Percentiles rank a stretch among this genome's conserved stretches.
Conservation (phyloP, 2,888 invertebrate genomes). For the Ochlodes sylvanus region DNA sequence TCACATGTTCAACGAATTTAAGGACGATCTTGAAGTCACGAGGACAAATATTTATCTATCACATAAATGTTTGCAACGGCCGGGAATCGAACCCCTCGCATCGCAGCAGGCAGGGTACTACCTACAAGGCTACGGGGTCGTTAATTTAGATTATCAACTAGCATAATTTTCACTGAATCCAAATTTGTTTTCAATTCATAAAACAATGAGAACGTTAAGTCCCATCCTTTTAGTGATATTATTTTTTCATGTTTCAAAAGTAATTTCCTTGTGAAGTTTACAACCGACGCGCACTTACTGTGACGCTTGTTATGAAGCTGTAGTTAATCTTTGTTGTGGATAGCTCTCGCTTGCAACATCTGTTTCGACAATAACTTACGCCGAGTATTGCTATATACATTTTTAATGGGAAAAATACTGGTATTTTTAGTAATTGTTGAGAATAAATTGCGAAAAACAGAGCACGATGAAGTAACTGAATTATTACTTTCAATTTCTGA, state of each 20-base stretch:
- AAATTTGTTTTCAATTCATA: no score
- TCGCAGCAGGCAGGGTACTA: no score
- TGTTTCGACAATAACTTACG: conserved; percentile 71
- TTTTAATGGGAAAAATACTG: conserved; percentile 19
- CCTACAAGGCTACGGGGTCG: no score
- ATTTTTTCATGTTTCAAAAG: conserved; percentile 34
- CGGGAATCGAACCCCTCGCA: no score
- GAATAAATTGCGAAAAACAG: no score
- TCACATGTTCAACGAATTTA: no score
- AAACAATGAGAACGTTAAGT: background rate
- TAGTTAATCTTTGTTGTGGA: conserved; percentile 66
- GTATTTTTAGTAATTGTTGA: background rate
- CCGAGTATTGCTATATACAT: conserved; percentile 24
- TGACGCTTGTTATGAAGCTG: conserved; percentile 58
- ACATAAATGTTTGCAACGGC: no score
- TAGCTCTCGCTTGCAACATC: conserved; percentile 59
- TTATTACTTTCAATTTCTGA: no score
- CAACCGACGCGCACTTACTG: conserved; percentile 45
- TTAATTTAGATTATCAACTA: no score
- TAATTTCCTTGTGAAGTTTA: conserved; percentile 35
- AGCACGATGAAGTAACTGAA: no score
- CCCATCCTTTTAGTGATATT: conserved; percentile 27
- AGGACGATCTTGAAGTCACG: no score
- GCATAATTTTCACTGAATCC: no score
- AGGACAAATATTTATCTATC: background rate